Evolutionary conservation across 1,140 invertebrate genomes (phyloP).

Genomic region (Campoletis sonorensis): DNA sequence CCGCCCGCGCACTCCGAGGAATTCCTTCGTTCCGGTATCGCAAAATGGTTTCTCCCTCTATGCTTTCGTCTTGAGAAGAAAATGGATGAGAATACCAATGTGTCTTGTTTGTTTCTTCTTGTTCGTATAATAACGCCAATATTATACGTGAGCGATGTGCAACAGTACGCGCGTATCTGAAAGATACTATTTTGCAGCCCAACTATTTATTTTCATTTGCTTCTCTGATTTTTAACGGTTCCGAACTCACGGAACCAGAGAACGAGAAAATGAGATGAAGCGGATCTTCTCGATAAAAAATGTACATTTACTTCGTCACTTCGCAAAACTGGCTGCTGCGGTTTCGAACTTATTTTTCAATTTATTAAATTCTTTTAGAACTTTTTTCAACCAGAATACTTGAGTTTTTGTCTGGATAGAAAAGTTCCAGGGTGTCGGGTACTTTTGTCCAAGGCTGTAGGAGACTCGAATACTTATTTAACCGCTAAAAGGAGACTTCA

Average conservation of each 20-base stretch:
- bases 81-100: slow-evolving; percentile 17
- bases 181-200: not conserved
- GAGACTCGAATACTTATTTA: too few relatives aligned
- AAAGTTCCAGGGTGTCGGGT: too few relatives aligned
- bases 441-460: too few relatives aligned
- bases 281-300: not conserved
- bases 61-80: not conserved
- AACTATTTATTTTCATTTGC: not conserved
- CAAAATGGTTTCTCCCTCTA: slow-evolving; percentile 10
- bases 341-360: too few relatives aligned
- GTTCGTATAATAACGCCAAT: slow-evolving; percentile 21
- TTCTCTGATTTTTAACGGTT: not conserved
- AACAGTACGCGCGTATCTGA: not conserved
- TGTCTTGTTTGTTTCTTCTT: not conserved
- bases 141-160: slow-evolving; percentile 7
- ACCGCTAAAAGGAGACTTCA: not conserved
- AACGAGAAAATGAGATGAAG: not conserved
- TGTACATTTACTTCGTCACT: too few relatives aligned
- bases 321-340: too few relatives aligned
- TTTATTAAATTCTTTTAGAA: too few relatives aligned
- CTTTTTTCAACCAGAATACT: too few relatives aligned
- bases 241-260: not conserved
- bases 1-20: slow-evolving; percentile 11
- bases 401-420: too few relatives aligned
- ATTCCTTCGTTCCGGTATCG: not conserved